Evolutionary conservation across 1,140 invertebrate species (phyloP).

Genomic region (Drosophila kikkawai): DNA sequence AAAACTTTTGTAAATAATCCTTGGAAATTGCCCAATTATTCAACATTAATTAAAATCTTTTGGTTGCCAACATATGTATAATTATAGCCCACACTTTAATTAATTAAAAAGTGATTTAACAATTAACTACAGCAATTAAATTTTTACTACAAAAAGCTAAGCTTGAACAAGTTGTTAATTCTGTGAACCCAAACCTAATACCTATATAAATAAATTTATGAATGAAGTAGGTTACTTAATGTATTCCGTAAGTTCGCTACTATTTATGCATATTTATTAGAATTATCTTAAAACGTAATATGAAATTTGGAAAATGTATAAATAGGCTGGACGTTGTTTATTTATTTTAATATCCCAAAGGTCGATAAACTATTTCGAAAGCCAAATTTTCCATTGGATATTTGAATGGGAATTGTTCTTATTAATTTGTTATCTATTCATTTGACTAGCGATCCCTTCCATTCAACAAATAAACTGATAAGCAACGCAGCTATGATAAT

Average conservation of each 20-base stretch:
- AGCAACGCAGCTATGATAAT: constrained; percentile 2
- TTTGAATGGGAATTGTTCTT: constrained; percentile 15
- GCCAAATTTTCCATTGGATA: constrained; percentile 17
- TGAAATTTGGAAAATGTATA: background rate
- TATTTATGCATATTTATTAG: constrained; percentile 4
- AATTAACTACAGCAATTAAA: background rate
- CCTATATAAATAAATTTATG: background rate
- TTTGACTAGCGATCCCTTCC: constrained; percentile 6
- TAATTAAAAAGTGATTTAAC: background rate
- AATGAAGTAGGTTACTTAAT: constrained; percentile 11
- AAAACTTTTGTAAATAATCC: constrained; percentile 8
- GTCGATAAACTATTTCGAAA: constrained; percentile 8
- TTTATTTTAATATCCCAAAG: background rate
- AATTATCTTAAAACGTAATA: background rate
- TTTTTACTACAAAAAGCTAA: background rate
- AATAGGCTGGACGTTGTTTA: background rate
- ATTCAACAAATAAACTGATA: constrained; percentile 35
- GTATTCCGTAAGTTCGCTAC: background rate
- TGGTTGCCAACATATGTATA: background rate
- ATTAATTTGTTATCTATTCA: constrained; percentile 34
- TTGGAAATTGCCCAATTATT: constrained; percentile 18
- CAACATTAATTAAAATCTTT: background rate
- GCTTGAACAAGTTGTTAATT: constrained; percentile 4
- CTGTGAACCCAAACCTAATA: background rate
- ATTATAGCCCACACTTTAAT: background rate